Evolutionary conservation across 2,113 vertebrate genomes (phyloP), one percentile per base, ranked within the genome.

Genomic region (Cercocebus atys): DNA sequence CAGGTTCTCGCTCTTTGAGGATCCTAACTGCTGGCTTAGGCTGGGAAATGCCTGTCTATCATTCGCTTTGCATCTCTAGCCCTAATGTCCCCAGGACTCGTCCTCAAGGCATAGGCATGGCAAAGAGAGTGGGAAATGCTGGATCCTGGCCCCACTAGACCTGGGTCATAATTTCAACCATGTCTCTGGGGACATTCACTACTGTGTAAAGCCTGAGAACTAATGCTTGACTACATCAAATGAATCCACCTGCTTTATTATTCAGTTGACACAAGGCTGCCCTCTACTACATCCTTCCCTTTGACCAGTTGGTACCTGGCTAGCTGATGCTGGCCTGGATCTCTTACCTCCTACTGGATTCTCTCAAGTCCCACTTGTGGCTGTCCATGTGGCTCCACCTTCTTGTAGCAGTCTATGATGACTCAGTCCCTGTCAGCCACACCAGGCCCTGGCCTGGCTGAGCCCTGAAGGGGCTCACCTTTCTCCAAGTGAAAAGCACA

Each of bases 221-320:
- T 45, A n/a, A 18, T 18, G 0, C 17, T 0, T 38, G 30, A 78
- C 38, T 17, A 4, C 17, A 20, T 6, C 25, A 32, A 2, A 7
- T 14, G 38, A 23, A 17, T 50, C 16, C 8, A 5, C 14, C 22
- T 55, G 57, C n/a, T 84, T 78, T 25, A 52, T 14, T 85, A 32
- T 12, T 22, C 17, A 45, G 6, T 0, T n/a, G 32, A 23, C 3
- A 6, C 9, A 12, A 57, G 30, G 30, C 23, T 47, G 30, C 30
- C 40, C 7, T 57, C 0, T 8, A 17, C 13, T 12, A 64, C 3
- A 52, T n/a, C 68, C n/a, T 8, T 52, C 16, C 38, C 47, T 87
- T 55, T 22, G 18, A 52, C 64, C 40, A 40, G 64, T 12, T 64
- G 61, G 61, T 27, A 30, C 61, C 61, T 64, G 4, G 11, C 61